Base-by-base conservation (phyloP, 2,888 invertebrate genomes). In the Amorpha juglandis region DNA sequence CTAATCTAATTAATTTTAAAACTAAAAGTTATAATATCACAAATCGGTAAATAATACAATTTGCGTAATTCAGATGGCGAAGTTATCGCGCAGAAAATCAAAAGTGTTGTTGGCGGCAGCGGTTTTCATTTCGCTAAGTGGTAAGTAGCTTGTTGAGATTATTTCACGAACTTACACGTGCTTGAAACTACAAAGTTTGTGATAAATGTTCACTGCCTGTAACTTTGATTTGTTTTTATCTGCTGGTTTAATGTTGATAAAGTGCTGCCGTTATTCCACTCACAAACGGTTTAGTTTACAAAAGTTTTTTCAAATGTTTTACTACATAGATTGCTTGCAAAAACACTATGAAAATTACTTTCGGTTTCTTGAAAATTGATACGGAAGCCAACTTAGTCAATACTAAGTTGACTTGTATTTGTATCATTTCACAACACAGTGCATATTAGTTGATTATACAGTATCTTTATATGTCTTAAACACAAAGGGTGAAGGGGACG, bases 121-220 rank as follows among this genome's bases (percentile, higher is more conserved):
- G 78, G 78, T 83, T 74, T 83, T 90, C 83, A 84, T 91, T 81
- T 84, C 84, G 74, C 80, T 91, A 79, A 90, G 87, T 88, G 91
- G 91, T 92, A 81, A 90, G 91, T 58, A 58, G 58, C 58, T 58
- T 58, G 58, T 73, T 73, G 69, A 79, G 73, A 82, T 83, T 82
- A 82, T 80, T 80, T 79, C 66, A 70, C 76, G 65, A 79, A 81
- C 76, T 82, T 81, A 76, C 75, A 68, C 74, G 74, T 77, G 77
- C 77, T 71, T 75, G 69, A 75, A 76, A 73, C 67, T 74, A 70
- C 71, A 71, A 82, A 83, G 73, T 81, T 74, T 67, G 73, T 79
- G 77, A 82, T 83, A 82, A 83, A 84, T 77, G 78, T 72, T 75
- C 71, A 67, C 68, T 70, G 63, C 58, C 63, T 67, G 62, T 63